Conservation (phyloP, 1,140 invertebrate species). For the Pantala flavescens region DNA sequence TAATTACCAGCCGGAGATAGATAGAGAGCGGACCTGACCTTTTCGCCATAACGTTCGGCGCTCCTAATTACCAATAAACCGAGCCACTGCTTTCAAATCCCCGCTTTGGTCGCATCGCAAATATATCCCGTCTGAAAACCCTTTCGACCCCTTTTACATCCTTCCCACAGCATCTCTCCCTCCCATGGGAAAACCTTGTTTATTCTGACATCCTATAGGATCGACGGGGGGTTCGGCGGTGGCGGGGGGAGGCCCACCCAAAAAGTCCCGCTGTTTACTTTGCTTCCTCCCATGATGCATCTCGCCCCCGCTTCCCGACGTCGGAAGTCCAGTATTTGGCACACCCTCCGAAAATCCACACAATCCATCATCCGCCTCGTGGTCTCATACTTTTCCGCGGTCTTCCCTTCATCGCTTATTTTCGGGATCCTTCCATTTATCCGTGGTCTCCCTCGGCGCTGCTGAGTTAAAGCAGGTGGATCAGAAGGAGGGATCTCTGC, state of each 20-base stretch:
- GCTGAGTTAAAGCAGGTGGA: too few relatives aligned
- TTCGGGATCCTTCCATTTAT: too few relatives aligned
- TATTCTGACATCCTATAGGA: conserved; percentile 2
- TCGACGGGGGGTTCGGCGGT: not conserved
- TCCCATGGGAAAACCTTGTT: not conserved
- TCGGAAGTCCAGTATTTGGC: not conserved
- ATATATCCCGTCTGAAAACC: not conserved
- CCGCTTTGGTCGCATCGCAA: not conserved
- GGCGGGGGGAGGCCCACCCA: not conserved
- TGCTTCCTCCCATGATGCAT: not conserved
- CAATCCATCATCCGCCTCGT: not conserved
- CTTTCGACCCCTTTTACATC: not conserved
- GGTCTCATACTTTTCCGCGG: not conserved
- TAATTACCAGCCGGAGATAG: too few relatives aligned
- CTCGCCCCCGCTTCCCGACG: not conserved
- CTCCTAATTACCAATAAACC: not conserved
- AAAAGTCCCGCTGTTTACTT: conserved; percentile 5
- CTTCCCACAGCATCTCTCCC: not conserved
- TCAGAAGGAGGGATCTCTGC: too few relatives aligned
- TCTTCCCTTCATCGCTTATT: too few relatives aligned
- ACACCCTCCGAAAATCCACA: not conserved
- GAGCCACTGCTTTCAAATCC: not conserved
- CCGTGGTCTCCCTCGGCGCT: too few relatives aligned
- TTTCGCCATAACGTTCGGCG: too few relatives aligned
- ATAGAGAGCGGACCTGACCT: too few relatives aligned